Percentiles rank a stretch among this genome's conserved stretches.
Conservation (phyloP, 2,113 vertebrate species). For the Steatornis caripensis region DNA sequence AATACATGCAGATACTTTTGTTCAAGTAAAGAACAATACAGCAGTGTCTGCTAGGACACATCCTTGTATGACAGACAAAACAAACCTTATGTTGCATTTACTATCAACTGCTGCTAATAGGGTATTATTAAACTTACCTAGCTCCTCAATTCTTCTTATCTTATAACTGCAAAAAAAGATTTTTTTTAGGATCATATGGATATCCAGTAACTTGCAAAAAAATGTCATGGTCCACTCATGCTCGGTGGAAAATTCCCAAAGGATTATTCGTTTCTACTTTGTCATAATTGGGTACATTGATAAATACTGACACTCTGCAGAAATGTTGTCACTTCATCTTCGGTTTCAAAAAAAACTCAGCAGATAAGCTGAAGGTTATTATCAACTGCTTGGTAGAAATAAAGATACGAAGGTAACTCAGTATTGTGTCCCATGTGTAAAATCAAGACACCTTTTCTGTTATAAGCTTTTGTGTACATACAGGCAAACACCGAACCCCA, state of each 20-base stretch:
- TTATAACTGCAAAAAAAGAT: slow-evolving; percentile 68
- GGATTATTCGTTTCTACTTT: slow-evolving; percentile 18
- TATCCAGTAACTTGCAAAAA: slow-evolving; percentile 68
- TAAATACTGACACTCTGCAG: slow-evolving; percentile 41
- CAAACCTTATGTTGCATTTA: slow-evolving; percentile 83
- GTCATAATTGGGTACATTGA: slow-evolving; percentile 27
- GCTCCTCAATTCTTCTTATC: slow-evolving; percentile 74
- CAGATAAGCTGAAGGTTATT: slow-evolving; percentile 37
- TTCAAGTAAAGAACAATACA: slow-evolving; percentile 66
- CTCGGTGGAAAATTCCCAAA: slow-evolving; percentile 35
- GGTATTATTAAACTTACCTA: slow-evolving; percentile 77
- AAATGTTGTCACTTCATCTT: background rate
- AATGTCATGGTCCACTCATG: slow-evolving; percentile 33
- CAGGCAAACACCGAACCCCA: slow-evolving; percentile 53
- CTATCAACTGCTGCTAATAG: slow-evolving; percentile 81
- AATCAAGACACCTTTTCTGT: slow-evolving; percentile 63
- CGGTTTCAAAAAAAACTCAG: background rate
- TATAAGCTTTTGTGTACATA: slow-evolving; percentile 73
- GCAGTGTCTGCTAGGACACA: slow-evolving; percentile 70
- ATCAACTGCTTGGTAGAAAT: slow-evolving; percentile 36
- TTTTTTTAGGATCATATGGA: slow-evolving; percentile 71
- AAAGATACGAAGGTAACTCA: slow-evolving; percentile 28
- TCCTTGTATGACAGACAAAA: slow-evolving; percentile 81
- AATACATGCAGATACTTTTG: slow-evolving; percentile 68
- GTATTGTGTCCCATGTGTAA: slow-evolving; percentile 51